A percentile compares a stretch with the other conserved stretches of the same genome.
phyloP scores from a whole-genome alignment of 2,797 vertebrate genomes.

The Trachurus trachurus region DNA sequence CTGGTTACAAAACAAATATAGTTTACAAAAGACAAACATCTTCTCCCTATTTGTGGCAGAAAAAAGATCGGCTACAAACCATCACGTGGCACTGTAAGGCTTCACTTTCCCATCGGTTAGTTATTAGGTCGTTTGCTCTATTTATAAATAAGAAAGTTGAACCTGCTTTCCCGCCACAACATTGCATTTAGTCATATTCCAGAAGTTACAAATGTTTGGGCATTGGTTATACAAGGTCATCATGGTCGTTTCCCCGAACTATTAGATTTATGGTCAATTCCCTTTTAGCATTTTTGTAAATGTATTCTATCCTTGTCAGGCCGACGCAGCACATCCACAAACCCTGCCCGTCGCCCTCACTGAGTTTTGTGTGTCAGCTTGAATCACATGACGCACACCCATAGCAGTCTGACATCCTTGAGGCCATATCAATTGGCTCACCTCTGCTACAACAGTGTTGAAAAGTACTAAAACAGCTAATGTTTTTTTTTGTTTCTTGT shows the following conservation, averaged over 20 bases:
- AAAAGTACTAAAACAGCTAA: background rate
- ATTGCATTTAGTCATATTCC: background rate
- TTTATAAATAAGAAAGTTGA: background rate
- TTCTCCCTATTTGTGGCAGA: background rate
- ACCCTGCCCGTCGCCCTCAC: background rate
- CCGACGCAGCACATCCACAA: constrained; percentile 25
- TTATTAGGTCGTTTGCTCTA: background rate
- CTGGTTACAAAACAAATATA: background rate
- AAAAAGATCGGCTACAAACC: background rate
- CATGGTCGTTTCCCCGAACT: background rate
- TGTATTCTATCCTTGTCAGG: constrained; percentile 23
- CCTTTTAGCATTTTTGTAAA: background rate
- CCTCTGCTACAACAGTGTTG: constrained; percentile 17
- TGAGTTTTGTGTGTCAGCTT: constrained; percentile 16
- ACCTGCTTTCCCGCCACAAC: background rate
- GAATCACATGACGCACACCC: constrained; percentile 44
- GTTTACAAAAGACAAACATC: background rate
- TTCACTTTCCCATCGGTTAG: background rate
- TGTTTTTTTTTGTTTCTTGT: background rate
- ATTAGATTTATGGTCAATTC: constrained; percentile 6
- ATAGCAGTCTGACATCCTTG: constrained; percentile 13
- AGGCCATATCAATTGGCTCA: constrained; percentile 23
- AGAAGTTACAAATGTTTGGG: background rate
- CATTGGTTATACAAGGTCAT: background rate
- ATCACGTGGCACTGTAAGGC: background rate